Conservation (phyloP, 2,113 vertebrate species). For the Rhinichthys klamathensis region DNA sequence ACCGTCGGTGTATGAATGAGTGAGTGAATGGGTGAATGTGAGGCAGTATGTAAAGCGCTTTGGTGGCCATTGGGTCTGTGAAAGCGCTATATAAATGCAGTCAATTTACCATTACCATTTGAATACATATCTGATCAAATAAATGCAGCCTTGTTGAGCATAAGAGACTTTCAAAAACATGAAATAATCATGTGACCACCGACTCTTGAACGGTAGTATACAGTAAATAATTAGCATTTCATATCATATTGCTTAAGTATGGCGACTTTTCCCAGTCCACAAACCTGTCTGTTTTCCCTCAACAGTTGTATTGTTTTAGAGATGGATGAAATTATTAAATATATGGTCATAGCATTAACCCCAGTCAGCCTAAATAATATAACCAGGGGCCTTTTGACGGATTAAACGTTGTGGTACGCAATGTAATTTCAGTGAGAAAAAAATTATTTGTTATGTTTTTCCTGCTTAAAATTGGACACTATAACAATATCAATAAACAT, state of each 20-base stretch:
- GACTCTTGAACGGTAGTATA: not conserved
- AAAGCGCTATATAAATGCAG: no score
- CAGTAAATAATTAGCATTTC: not conserved
- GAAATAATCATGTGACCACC: not conserved
- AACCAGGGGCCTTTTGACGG: not conserved
- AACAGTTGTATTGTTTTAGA: not conserved
- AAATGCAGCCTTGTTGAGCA: not conserved
- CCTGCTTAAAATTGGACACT: no score
- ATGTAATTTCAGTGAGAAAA: no score
- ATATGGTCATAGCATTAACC: not conserved
- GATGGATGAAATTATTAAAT: not conserved
- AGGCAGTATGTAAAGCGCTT: no score
- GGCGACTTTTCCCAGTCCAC: not conserved
- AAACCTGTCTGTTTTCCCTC: not conserved
- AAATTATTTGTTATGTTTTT: no score
- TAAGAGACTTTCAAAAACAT: not conserved
- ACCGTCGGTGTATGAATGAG: no score
- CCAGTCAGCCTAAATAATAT: not conserved
- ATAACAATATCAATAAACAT: no score
- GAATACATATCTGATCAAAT: not conserved
- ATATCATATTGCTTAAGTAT: not conserved
- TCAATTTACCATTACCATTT: no score
- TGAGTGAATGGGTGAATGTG: no score
- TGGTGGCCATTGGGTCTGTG: no score
- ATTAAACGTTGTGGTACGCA: not conserved